Evolutionary conservation across 2,113 vertebrate species (phyloP).

Genomic region (Thymallus thymallus): DNA sequence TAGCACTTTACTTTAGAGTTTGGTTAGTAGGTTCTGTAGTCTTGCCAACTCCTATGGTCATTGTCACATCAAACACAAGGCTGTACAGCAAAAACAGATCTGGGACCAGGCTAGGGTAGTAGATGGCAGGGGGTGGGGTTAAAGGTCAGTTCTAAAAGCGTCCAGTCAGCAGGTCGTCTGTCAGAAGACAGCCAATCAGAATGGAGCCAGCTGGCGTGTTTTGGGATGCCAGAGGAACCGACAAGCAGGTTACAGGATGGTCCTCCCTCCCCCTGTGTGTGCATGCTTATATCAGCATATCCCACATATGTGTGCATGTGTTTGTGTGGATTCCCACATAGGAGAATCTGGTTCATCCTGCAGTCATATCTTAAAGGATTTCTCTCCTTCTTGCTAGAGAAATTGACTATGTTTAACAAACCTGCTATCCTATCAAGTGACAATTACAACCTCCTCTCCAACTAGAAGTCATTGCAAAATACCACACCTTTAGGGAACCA

Average conservation of each 20-base stretch:
- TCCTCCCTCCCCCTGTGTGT: slow-evolving; percentile 27
- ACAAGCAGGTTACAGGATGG: slow-evolving; percentile 59
- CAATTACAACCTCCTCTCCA: slow-evolving; percentile 38
- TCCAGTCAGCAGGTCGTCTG: slow-evolving; percentile 63
- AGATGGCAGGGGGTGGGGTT: too few relatives aligned
- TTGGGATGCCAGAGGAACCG: slow-evolving; percentile 57
- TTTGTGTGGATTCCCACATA: slow-evolving; percentile 11
- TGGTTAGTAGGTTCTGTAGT: too few relatives aligned
- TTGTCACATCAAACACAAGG: too few relatives aligned
- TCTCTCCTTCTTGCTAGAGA: slow-evolving; percentile 20
- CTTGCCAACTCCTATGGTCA: too few relatives aligned
- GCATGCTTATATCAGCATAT: background rate
- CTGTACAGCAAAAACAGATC: too few relatives aligned
- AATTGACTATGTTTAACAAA: slow-evolving; percentile 40
- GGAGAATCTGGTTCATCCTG: slow-evolving; percentile 12
- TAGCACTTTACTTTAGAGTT: too few relatives aligned
- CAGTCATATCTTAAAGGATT: slow-evolving; percentile 17
- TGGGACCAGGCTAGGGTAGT: too few relatives aligned
- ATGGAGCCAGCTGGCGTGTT: slow-evolving; percentile 62
- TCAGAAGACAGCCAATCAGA: slow-evolving; percentile 45
- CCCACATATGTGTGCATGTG: slow-evolving; percentile 1
- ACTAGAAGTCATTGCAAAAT: slow-evolving; percentile 38
- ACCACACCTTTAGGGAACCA: slow-evolving; percentile 46
- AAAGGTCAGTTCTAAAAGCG: slow-evolving; percentile 55
- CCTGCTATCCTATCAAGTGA: slow-evolving; percentile 3